Base-by-base conservation (phyloP, 2,888 invertebrate genomes). In the Scelioninae gen. 2 region DNA sequence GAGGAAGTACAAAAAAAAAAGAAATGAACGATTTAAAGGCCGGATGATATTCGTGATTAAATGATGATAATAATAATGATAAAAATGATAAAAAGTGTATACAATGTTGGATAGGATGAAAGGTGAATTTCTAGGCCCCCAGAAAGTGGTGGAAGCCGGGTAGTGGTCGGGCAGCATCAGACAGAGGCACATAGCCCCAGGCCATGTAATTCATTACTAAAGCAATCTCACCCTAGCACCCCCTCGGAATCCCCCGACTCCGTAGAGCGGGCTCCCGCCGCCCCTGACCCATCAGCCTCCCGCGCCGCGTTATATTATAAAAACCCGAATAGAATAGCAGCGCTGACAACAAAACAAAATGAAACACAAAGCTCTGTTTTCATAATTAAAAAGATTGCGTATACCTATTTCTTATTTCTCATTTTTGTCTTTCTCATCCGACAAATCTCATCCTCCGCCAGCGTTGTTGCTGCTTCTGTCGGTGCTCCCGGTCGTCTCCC, bases 341-440 rank as follows among this genome's bases (percentile, higher is more conserved):
- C 79, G 77, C 82, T 80, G 83, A 84, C 84, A 84, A 84, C 85
- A 85, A 86, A 86, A 86, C 85, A 85, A 84, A 85, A 84, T 85
- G 82, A 84, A 85, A 85, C 83, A 86, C 85, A 86, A 85, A 85
- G 85, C 84, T 79, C 84, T 84, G 85, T 85, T 86, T 86, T 85
- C 84, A 86, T 86, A 86, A 86, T 86, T 86, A 85, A 86, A 86
- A 86, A 86, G 86, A 86, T 86, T 85, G 86, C 85, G 81, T 82
- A 82, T 83, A 83, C 75, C 77, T 75, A 78, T 76, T 76, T 76
- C 71, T 76, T 75, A 73, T 77, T 72, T 67, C 64, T 75, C 70
- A 69, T 73, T 76, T 74, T 68, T 67, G 70, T 65, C 74, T 67
- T 68, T 69, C 73, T 67, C 71, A 48, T 73, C 74, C 64, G 64